Conservation (phyloP, 2,888 invertebrate genomes). For the Sesia apiformis region DNA sequence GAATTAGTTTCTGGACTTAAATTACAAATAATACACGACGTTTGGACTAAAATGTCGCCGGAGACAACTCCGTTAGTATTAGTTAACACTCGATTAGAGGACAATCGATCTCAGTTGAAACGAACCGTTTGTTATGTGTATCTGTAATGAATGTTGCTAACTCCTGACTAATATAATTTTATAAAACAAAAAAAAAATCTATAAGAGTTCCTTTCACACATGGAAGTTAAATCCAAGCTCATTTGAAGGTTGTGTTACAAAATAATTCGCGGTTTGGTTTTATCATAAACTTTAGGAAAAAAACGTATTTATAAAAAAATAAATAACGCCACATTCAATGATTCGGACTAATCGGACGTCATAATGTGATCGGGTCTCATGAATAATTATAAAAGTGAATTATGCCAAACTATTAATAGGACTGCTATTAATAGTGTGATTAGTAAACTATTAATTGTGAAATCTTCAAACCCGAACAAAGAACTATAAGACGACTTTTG, state of each 20-base stretch:
- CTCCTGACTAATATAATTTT: slow-evolving; percentile 24
- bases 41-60: slow-evolving; percentile 15
- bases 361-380: too few species aligned
- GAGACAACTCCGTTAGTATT: slow-evolving; percentile 37
- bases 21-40: slow-evolving; percentile 36
- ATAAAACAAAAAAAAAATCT: too few species aligned
- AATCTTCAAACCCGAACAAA: too few species aligned
- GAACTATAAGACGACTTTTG: too few species aligned
- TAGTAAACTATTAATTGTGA: too few species aligned
- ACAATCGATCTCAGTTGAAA: slow-evolving; percentile 52
- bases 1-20: slow-evolving; percentile 3
- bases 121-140: neutral
- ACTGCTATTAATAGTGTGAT: too few species aligned
- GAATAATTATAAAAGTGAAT: too few species aligned
- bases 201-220: too few species aligned
- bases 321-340: neutral
- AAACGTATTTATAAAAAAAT: neutral
- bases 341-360: neutral
- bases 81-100: slow-evolving; percentile 40
- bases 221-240: slow-evolving; percentile 35
- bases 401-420: too few species aligned
- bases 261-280: slow-evolving; percentile 42
- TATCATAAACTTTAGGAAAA: slow-evolving; percentile 9
- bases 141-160: slow-evolving; percentile 47
- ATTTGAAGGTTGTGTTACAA: slow-evolving; percentile 60